Percentiles rank a stretch among this genome's conserved stretches.
Evolutionary conservation across 2,888 invertebrate genomes (phyloP).

Genomic region (Junonia oenone): DNA sequence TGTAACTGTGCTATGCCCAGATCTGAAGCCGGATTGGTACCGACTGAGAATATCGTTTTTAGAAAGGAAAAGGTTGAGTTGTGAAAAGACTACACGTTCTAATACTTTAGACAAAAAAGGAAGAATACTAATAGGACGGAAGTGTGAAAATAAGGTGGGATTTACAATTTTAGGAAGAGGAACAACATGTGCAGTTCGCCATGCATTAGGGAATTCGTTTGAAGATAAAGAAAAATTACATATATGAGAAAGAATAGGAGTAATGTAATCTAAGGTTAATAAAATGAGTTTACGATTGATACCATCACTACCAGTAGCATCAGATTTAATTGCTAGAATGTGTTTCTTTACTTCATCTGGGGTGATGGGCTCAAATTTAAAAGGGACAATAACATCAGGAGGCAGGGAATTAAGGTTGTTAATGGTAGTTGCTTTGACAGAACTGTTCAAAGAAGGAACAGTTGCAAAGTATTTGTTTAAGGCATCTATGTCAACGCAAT

Average conservation of each 20-base stretch:
- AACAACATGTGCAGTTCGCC: not conserved
- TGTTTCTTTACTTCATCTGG: not conserved
- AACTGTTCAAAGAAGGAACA: too few relatives aligned
- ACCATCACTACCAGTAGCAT: not conserved
- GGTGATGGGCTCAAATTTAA: too few relatives aligned
- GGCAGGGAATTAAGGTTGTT: too few relatives aligned
- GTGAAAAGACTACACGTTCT: too few relatives aligned
- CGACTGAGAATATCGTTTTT: too few relatives aligned
- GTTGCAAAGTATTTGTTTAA: too few relatives aligned
- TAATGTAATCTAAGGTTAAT: not conserved
- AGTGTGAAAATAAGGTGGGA: not conserved
- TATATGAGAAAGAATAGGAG: not conserved
- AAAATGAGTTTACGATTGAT: constrained; percentile 7
- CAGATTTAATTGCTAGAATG: not conserved
- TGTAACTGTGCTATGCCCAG: too few relatives aligned
- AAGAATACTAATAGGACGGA: not conserved
- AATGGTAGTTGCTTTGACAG: too few relatives aligned
- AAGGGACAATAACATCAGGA: too few relatives aligned
- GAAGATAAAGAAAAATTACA: constrained; percentile 1
- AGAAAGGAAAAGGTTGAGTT: too few relatives aligned
- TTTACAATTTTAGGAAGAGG: not conserved
- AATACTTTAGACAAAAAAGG: not conserved
- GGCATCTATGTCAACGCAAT: too few relatives aligned
- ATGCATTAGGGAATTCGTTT: not conserved
- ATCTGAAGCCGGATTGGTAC: too few relatives aligned